Percentiles rank a stretch among this genome's conserved stretches.
Conservation (phyloP, 2,797 vertebrate species). For the Sebastes itinus region DNA sequence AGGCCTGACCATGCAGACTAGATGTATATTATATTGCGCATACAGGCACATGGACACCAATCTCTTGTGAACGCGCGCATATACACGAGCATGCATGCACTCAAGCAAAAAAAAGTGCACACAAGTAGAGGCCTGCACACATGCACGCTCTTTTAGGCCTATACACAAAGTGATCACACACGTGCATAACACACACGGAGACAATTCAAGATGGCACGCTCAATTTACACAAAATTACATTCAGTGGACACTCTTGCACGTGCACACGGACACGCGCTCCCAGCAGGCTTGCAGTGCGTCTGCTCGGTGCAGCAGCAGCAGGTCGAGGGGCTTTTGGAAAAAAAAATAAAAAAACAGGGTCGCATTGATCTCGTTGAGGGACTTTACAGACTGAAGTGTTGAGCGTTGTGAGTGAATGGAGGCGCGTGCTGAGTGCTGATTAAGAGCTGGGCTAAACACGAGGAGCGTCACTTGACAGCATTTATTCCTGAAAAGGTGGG, state of each 20-base stretch:
- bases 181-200: background rate
- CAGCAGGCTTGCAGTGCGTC: conserved; percentile 5
- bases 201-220: background rate
- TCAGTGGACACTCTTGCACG: background rate
- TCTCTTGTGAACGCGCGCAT: no score
- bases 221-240: background rate
- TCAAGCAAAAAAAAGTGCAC: background rate
- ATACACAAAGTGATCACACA: background rate
- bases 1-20: background rate
- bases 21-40: no score
- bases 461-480: conserved; percentile 55
- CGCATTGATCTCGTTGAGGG: conserved; percentile 73
- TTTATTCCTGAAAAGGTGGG: conserved; percentile 42
- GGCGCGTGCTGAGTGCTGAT: conserved; percentile 67
- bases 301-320: conserved; percentile 40
- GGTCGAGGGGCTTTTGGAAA: conserved; percentile 56
- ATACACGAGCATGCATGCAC: background rate
- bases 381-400: conserved; percentile 65
- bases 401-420: conserved; percentile 45
- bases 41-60: no score
- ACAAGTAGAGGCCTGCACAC: background rate
- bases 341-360: background rate
- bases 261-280: background rate
- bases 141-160: background rate
- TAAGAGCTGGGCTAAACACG: conserved; percentile 59